These are phyloP conservation scores for Ursus arctos DNA, from an alignment of 2,113 vertebrate species.

Conservation along the genomic window DNA sequence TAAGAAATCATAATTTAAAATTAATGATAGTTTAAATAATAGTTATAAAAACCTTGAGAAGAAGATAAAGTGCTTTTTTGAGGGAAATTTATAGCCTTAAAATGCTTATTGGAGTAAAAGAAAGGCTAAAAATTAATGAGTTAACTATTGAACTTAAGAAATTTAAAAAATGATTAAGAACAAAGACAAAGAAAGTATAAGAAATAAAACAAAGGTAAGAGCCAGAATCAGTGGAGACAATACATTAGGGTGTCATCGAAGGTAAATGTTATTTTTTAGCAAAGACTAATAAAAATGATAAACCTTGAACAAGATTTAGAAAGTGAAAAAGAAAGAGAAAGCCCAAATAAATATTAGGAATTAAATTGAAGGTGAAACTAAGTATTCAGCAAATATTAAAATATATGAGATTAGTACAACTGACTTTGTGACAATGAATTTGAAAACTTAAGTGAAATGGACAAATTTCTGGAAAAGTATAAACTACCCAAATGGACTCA, in stretches of 20 bases:
- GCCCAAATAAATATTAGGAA: background rate
- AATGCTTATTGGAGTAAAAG: conserved; percentile 1
- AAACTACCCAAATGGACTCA: background rate
- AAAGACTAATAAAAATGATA: background rate
- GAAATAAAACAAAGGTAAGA: background rate
- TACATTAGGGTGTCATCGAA: background rate
- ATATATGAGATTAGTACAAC: background rate
- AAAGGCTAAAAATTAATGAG: background rate
- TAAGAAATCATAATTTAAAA: conserved; percentile 28
- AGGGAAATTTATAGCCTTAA: conserved; percentile 1
- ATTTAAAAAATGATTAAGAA: background rate
- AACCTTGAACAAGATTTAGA: background rate
- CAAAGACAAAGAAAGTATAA: background rate
- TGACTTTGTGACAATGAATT: background rate
- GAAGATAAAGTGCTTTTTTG: background rate
- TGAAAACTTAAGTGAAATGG: background rate
- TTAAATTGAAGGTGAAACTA: conserved; percentile 2
- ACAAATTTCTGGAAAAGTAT: background rate
- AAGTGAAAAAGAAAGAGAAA: background rate
- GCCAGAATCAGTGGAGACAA: background rate
- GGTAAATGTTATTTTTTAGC: background rate
- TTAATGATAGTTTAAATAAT: background rate
- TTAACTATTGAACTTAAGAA: background rate
- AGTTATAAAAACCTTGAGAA: background rate
- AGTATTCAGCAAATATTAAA: conserved; percentile 22